Conservation (phyloP, 2,888 invertebrate genomes). For the Psylliodes chrysocephalus region DNA sequence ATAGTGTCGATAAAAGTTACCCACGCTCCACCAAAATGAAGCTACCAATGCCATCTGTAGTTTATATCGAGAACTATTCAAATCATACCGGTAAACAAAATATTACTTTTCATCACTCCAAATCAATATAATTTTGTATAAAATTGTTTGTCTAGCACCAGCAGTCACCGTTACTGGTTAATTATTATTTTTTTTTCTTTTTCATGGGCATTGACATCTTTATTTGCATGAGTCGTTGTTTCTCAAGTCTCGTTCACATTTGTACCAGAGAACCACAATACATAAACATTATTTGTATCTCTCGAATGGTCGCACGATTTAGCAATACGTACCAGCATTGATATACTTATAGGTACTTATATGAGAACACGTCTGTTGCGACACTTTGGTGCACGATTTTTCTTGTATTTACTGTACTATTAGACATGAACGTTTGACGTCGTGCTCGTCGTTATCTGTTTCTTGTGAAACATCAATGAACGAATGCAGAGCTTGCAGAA, state of each 20-base stretch:
- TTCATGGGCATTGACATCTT: background rate
- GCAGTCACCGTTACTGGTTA: too few relatives aligned
- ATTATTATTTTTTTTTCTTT: too few relatives aligned
- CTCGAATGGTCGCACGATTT: conserved; percentile 1
- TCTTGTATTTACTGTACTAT: background rate
- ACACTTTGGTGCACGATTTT: conserved; percentile 14
- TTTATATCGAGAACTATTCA: too few relatives aligned
- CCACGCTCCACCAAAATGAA: too few relatives aligned
- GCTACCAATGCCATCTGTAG: too few relatives aligned
- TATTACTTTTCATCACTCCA: too few relatives aligned
- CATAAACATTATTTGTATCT: conserved; percentile 1
- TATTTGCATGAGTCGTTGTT: background rate
- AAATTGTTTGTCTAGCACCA: too few relatives aligned
- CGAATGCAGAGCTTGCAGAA: background rate
- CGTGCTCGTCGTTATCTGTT: conserved; percentile 6
- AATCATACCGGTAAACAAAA: too few relatives aligned
- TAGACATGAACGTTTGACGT: background rate
- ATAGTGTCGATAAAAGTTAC: too few relatives aligned
- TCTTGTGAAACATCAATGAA: conserved; percentile 9
- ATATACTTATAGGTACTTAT: conserved; percentile 13
- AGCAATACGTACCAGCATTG: conserved; percentile 8
- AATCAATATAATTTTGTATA: too few relatives aligned
- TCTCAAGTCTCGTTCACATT: background rate
- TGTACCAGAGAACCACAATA: background rate
- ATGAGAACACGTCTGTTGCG: conserved; percentile 8